Percentiles rank a stretch among this genome's conserved stretches.
Evolutionary conservation across 2,888 invertebrate genomes (phyloP).

Genomic region (Hololepta plana): DNA sequence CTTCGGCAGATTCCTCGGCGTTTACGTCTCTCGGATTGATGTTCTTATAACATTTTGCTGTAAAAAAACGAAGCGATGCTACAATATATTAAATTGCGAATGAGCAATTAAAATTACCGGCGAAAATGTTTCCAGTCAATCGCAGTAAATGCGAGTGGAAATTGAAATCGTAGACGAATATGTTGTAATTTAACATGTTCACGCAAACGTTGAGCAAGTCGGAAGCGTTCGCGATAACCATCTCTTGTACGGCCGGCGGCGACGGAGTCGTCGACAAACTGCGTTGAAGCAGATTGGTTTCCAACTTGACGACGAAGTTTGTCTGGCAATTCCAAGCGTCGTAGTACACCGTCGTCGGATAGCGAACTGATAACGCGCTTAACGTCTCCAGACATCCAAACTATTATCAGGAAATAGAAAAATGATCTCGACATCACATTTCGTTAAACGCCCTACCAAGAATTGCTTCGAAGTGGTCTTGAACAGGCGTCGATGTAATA

Average conservation of each 20-base stretch:
- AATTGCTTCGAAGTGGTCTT: conserved; percentile 46
- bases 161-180: conserved; percentile 34
- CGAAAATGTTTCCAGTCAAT: conserved; percentile 37
- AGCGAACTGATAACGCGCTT: conserved; percentile 41
- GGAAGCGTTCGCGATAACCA: conserved; percentile 13
- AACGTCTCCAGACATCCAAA: conserved; percentile 52
- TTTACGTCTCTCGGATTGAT: conserved; percentile 10
- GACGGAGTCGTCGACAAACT: conserved; percentile 10
- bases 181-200: conserved; percentile 30
- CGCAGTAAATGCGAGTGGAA: conserved; percentile 29
- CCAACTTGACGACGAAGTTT: conserved; percentile 6
- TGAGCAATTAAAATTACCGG: conserved; percentile 23
- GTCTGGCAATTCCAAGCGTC: conserved; percentile 43
- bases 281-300: conserved; percentile 9
- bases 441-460: conserved; percentile 39
- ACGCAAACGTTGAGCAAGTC: conserved; percentile 23
- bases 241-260: conserved; percentile 7
- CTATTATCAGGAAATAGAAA: conserved; percentile 26
- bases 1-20: conserved; percentile 13
- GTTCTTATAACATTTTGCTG: conserved; percentile 6
- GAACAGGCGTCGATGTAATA: conserved; percentile 33
- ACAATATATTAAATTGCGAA: conserved; percentile 3
- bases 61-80: conserved; percentile 4
- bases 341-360: conserved; percentile 46
- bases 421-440: too few species aligned